Evolutionary conservation across 2,113 vertebrate species (phyloP), one percentile per base, ranked within the genome.

Genomic region (Chroicocephalus ridibundus): DNA sequence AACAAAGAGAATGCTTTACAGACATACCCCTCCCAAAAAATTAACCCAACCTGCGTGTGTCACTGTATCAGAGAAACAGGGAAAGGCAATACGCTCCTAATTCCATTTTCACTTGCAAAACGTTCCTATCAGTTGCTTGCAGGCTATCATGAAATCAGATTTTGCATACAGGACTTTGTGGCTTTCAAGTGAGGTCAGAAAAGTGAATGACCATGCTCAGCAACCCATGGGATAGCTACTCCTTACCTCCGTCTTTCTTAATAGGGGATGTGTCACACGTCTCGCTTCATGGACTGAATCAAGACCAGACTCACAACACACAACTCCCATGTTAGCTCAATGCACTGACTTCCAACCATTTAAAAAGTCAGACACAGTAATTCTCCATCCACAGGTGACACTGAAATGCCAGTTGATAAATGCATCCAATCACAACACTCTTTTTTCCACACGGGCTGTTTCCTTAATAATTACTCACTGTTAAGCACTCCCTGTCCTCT

Each of bases 401-500:
- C 44, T 44, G 71, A 95, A 95, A 96, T 44, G 79, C 75, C 58
- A 79, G 81, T 40, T 90, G 94, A 96, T 83, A 95, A 96, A 91
- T n/a, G 60, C 51, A 80, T 83, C 84, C 94, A 95, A 95, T 89
- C 95, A 82, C 86, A 95, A 96, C 82, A 94, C 78, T 60, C 47
- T 49, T 77, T 80, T 69, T 94, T 96, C 91, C 87, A 86, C 77
- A 76, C 1, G 11, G 84, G 71, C 82, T 64, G 68, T 94, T 90
- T 96, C 90, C 94, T 94, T 87, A 80, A 93, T 95, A 95, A 91
- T 94, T 89, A 87, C 81, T 95, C 94, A 95, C 81, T 82, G 81
- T 94, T 93, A 85, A 90, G 82, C 93, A 93, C 89, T 94, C 86
- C 61, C 54, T 87, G 80, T 93, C 77, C 95, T 93, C 83, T 96